Base-by-base conservation (phyloP, 2,888 invertebrate species). In the Axea sp. region DNA sequence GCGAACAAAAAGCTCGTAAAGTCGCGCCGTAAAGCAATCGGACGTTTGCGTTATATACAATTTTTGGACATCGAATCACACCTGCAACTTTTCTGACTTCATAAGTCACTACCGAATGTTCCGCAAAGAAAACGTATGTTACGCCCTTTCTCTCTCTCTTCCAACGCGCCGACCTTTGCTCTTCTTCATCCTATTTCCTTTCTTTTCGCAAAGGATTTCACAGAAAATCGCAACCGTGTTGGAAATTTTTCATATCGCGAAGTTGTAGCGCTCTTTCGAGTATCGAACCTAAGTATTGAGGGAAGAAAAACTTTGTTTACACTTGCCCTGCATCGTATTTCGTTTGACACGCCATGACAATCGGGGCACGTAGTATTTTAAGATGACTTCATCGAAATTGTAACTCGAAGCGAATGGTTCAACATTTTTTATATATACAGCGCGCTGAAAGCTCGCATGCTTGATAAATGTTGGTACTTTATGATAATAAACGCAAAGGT, bases 321-420 rank as follows among this genome's bases (percentile, higher is more conserved):
- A 26, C 73, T 65, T 39, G 53, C 37, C 62, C 62, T 26, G 47
- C 60, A 17, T 67, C 55, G 73, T 28, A 62, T 62, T 57, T 30
- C 49, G 73, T 53, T 39, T 62, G 62, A 73, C 73, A 67, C 55
- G 73, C 73, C 35, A 73, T 55, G 67, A 62, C 67, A 53, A 64
- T 53, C 30, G 37, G 33, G 26, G 45, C 62, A 55, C 55, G 41
- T 62, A 67, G 59, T 57, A 51, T 67, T 73, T 67, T 62, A 62
- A 67, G 73, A 73, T 49, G 57, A 53, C 51, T 67, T 47, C 41
- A 49, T 49, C 35, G 60, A 67, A 73, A 67, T 45, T 24, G 59
- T 60, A 67, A 65, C 24, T 59, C 28, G 43, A 45, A 37, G 33
- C 55, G 60, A 67, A 62, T 55, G 41, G 47, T 31, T 43, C 47